phyloP scores from a whole-genome alignment of 1,140 invertebrate genomes.

The Pissodes strobi region DNA sequence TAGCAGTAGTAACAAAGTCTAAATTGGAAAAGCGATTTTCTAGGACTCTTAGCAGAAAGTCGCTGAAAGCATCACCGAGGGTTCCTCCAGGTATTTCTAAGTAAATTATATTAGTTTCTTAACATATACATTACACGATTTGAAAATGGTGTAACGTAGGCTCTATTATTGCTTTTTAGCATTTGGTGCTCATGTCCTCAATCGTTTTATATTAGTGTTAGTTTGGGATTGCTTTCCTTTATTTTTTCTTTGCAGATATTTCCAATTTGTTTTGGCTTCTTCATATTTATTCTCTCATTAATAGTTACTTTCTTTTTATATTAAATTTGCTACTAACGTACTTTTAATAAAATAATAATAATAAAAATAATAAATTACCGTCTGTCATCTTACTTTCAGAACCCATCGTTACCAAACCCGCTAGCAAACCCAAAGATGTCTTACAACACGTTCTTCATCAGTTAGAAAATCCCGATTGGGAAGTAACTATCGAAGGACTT shows the following conservation, averaged over 20 bases:
- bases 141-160: no score
- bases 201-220: no score
- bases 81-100: conserved; percentile 2
- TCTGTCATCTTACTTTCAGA: background rate
- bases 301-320: no score
- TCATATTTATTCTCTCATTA: no score
- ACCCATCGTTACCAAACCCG: conserved; percentile 35
- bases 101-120: background rate
- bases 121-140: no score
- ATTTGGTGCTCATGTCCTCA: no score
- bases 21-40: conserved; percentile 34
- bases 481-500: conserved; percentile 67
- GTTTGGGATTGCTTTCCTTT: no score
- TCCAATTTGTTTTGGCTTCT: no score
- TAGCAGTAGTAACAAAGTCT: background rate
- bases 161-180: no score
- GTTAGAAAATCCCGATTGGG: conserved; percentile 81
- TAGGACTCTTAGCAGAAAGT: conserved; percentile 22
- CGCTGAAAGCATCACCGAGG: conserved; percentile 33
- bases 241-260: no score
- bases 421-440: conserved; percentile 67
- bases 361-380: background rate
- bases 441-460: conserved; percentile 67
- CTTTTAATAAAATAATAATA: no score
- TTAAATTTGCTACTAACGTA: no score